Percentiles rank a stretch among this genome's conserved stretches.
phyloP scores from a whole-genome alignment of 2,797 vertebrate genomes.

The Schizothorax lantsangensis region DNA sequence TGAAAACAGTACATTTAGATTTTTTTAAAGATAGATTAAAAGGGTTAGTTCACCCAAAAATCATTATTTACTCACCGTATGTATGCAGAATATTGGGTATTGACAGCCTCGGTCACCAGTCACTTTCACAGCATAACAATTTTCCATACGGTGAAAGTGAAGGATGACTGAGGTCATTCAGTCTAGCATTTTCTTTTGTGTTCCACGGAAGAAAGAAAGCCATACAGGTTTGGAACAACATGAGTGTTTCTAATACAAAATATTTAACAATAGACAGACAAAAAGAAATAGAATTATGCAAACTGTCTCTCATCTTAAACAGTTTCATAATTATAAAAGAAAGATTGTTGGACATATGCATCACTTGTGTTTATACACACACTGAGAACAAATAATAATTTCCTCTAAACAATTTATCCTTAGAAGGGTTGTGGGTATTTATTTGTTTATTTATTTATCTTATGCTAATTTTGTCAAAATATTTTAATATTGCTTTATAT shows the following conservation, averaged over 20 bases:
- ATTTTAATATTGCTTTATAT: background rate
- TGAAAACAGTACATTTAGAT: background rate
- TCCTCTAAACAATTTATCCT: background rate
- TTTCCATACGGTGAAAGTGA: background rate
- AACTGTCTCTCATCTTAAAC: background rate
- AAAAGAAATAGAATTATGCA: background rate
- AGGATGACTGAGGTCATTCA: background rate
- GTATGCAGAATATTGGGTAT: background rate
- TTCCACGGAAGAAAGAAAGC: background rate
- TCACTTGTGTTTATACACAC: slow-evolving; percentile 10
- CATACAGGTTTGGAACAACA: background rate
- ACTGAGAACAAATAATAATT: background rate
- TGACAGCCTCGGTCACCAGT: background rate
- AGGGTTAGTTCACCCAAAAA: too few species aligned
- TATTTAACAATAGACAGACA: background rate
- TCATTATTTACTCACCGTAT: too few species aligned
- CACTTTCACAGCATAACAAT: background rate
- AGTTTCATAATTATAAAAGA: background rate
- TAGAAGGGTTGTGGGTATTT: background rate
- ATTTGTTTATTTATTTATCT: background rate
- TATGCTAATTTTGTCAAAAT: background rate
- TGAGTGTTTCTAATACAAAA: background rate
- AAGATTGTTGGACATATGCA: background rate
- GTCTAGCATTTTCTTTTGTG: background rate
- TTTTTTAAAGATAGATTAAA: background rate